Conservation (phyloP, 2,797 vertebrate species). For the Pseudochromis fuscus region DNA sequence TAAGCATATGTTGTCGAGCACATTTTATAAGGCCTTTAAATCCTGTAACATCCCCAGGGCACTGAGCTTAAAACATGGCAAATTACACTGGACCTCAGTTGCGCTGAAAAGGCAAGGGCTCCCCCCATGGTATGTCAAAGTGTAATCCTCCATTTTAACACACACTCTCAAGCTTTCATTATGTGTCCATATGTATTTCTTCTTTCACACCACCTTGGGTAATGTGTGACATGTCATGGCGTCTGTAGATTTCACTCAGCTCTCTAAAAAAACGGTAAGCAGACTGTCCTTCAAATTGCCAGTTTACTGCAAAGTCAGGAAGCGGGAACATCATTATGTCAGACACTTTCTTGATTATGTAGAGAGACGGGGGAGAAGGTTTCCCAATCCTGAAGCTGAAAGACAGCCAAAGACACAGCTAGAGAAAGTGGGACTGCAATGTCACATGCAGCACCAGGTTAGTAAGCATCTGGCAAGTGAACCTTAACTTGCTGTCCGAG, state of each 20-base stretch:
- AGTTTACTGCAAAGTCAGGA: slow-evolving; percentile 36
- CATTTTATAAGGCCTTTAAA: slow-evolving; percentile 67
- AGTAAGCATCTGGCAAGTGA: slow-evolving; percentile 61
- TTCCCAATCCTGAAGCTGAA: slow-evolving; percentile 48
- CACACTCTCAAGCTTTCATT: slow-evolving; percentile 51
- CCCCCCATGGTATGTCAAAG: slow-evolving; percentile 62
- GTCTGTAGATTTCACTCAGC: slow-evolving; percentile 18
- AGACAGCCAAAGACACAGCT: slow-evolving; percentile 65
- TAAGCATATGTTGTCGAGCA: slow-evolving; percentile 48
- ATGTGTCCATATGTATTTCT: slow-evolving; percentile 38
- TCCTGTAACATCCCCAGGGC: slow-evolving; percentile 58
- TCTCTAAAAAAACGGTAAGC: slow-evolving; percentile 4
- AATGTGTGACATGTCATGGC: slow-evolving; percentile 7
- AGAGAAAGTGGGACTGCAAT: slow-evolving; percentile 47
- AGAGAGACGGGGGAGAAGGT: not conserved
- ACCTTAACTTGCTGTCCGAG: slow-evolving; percentile 55
- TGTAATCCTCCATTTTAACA: slow-evolving; percentile 69
- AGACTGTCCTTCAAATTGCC: slow-evolving; percentile 26
- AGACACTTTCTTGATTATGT: slow-evolving; percentile 41
- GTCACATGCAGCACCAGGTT: slow-evolving; percentile 63
- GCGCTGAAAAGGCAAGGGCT: slow-evolving; percentile 48
- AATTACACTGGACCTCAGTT: slow-evolving; percentile 66
- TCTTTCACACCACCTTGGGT: slow-evolving; percentile 21
- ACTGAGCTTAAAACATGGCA: slow-evolving; percentile 67
- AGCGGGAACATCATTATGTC: slow-evolving; percentile 25